These are phyloP conservation scores for Cantharis lateralis DNA, from an alignment of 2,888 invertebrate species.

Conservation along the genomic window DNA sequence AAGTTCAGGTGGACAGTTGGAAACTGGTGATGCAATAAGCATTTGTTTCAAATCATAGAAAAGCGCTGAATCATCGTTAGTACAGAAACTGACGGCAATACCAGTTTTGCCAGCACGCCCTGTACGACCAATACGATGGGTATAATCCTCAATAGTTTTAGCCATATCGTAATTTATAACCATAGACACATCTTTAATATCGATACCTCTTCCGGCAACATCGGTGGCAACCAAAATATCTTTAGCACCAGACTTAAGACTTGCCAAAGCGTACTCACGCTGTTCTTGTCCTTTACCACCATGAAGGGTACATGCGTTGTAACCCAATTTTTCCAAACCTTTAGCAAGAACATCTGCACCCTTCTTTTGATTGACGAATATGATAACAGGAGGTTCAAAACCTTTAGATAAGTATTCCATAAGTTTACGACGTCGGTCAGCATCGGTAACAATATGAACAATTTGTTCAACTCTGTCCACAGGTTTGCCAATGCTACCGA, in stretches of 20 bases:
- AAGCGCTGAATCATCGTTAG: constrained; percentile 92
- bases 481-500: constrained; percentile 94
- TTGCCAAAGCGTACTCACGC: constrained; percentile 96
- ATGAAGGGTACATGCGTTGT: constrained; percentile 95
- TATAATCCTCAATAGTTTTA: constrained; percentile 96
- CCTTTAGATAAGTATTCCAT: constrained; percentile 89
- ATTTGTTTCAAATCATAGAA: constrained; percentile 98
- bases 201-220: constrained; percentile 99
- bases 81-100: constrained; percentile 93
- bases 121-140: constrained; percentile 98
- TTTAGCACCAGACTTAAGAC: constrained; percentile 93
- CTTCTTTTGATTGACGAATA: constrained; percentile 99
- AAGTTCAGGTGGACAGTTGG: constrained; percentile 93
- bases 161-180: constrained; percentile 99
- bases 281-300: constrained; percentile 99
- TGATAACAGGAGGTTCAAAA: constrained; percentile 96
- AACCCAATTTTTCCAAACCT: constrained; percentile 94
- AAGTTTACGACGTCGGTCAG: constrained; percentile 95
- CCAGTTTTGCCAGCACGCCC: constrained; percentile 99
- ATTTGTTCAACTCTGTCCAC: constrained; percentile 98
- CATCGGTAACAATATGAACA: constrained; percentile 92
- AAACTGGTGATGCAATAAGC: constrained; percentile 85
- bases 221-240: constrained; percentile 99
- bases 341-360: constrained; percentile 97
- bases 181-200: constrained; percentile 98